Evolutionary conservation across 1,140 invertebrate species (phyloP).

Genomic region (Hormaphis cornu): DNA sequence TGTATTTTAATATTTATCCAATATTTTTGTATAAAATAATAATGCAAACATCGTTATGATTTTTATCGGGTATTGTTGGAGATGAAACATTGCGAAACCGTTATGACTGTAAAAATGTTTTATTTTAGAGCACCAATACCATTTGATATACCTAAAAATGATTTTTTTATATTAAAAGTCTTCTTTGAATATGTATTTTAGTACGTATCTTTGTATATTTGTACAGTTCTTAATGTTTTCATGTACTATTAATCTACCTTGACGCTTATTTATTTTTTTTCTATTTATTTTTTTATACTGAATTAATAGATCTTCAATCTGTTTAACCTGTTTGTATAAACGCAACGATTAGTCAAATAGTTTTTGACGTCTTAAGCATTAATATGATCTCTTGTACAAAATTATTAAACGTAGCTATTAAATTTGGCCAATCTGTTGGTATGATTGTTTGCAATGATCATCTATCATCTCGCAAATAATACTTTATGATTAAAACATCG

Average conservation of each 20-base stretch:
- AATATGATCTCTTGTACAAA: too few species aligned
- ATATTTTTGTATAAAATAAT: too few species aligned
- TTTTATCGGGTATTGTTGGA: background rate
- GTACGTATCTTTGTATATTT: background rate
- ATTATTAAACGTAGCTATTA: too few species aligned
- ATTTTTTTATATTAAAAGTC: background rate
- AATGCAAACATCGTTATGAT: background rate
- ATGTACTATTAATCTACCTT: background rate
- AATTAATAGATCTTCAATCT: background rate
- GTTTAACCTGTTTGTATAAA: too few species aligned
- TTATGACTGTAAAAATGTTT: background rate
- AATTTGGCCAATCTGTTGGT: too few species aligned
- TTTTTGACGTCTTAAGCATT: too few species aligned
- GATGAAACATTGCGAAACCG: background rate
- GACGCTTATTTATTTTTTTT: background rate
- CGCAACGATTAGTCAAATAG: too few species aligned
- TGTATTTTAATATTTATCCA: too few species aligned
- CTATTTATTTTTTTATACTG: background rate
- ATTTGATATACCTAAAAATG: background rate
- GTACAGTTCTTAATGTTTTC: background rate
- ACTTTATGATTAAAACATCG: too few species aligned
- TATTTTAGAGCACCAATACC: background rate
- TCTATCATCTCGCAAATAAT: too few species aligned
- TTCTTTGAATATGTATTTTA: background rate
- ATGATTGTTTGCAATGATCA: too few species aligned